Conservation (phyloP, 2,113 vertebrate species). For the Cichladusa arquata region DNA sequence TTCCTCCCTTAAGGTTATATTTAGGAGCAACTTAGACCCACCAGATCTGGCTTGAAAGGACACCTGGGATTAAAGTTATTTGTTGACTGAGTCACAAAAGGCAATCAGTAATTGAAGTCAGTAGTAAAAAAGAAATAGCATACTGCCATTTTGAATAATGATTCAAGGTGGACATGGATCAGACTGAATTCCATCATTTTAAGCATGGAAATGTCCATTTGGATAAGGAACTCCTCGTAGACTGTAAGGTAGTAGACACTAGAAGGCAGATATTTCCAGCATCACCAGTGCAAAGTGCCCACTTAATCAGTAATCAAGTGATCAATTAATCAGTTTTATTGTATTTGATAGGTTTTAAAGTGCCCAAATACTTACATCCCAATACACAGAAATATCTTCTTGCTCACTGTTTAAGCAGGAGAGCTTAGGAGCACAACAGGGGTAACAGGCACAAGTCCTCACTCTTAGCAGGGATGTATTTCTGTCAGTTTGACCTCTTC, state of each 20-base stretch:
- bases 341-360: background rate
- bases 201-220: background rate
- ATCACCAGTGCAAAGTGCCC: background rate
- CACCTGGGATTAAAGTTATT: background rate
- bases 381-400: background rate
- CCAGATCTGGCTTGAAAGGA: background rate
- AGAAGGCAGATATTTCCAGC: background rate
- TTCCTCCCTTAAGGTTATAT: background rate
- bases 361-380: background rate
- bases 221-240: background rate
- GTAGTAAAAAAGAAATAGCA: background rate
- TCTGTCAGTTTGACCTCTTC: background rate
- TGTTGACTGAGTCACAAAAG: background rate
- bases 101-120: background rate
- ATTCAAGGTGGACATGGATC: background rate
- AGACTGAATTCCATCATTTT: background rate
- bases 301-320: too few relatives aligned
- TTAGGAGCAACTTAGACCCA: background rate
- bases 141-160: background rate
- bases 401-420: background rate
- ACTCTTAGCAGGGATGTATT: background rate
- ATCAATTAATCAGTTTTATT: background rate
- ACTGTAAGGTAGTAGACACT: background rate
- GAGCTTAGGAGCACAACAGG: background rate
- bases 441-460: background rate